Base-by-base conservation (phyloP, 2,113 vertebrate species). In the Erinaceus europaeus region DNA sequence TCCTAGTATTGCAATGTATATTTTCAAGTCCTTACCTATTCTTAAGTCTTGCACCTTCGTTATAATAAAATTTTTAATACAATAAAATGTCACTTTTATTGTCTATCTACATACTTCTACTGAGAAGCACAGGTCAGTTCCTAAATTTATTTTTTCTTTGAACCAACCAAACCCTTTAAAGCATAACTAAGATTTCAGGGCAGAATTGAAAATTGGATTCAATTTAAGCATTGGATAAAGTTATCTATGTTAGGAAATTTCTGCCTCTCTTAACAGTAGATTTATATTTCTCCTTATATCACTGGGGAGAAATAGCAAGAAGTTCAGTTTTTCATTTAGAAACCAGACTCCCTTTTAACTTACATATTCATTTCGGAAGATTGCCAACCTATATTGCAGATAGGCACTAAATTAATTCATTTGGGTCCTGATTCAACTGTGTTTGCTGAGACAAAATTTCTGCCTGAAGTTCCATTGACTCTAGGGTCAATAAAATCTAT, bases 401-500 rank as follows among this genome's bases (percentile, higher is more conserved):
- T 82, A 82, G 75, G 55, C 61, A 89, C 29, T 92, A 87, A 90
- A 92, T 91, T 90, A 94, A 94, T 94, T 90, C 87, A 92, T 84
- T 79, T 78, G 67, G 42, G 64, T 62, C 69, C 34, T 78, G 87
- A 94, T 84, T 92, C 89, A 92, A 65, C 87, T 89, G 77, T 94
- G 85, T 87, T 84, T 94, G 82, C 82, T 87, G 48, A 94, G 69
- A 55, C 59, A 94, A 85, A 89, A 89, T 89, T 87, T 87, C 78
- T 93, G 74, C 64, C 64, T 89, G 75, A 92, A 86, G 38, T 94
- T 91, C 71, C 48, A 87, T 79, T 92, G 94, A 91, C 89, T 89
- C 71, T 52, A 73, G 93, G 92, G 92, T 95, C 92, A 94, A 94
- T 92, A 94, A 89, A 78, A 78, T 75, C 74, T 87, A 92, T 90